Evolutionary conservation across 2,113 vertebrate genomes (phyloP).

Genomic region (Erinaceus europaeus): DNA sequence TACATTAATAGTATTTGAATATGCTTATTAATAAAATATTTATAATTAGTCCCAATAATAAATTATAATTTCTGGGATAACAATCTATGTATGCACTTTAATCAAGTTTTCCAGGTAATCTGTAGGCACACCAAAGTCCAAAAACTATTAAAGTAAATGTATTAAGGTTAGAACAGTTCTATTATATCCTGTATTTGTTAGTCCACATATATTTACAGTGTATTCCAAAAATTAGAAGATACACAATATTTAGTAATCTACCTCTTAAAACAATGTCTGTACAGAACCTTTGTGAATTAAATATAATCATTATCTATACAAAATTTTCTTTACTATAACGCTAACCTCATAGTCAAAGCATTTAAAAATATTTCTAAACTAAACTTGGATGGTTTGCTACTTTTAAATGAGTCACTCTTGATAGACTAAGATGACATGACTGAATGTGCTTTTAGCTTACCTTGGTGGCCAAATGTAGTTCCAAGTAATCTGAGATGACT

Average conservation of each 20-base stretch:
- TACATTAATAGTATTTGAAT: not conserved
- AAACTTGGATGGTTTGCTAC: too few relatives aligned
- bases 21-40: not conserved
- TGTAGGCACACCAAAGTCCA: not conserved
- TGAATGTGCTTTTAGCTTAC: too few relatives aligned
- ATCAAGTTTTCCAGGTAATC: not conserved
- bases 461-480: too few relatives aligned
- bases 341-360: too few relatives aligned
- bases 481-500: too few relatives aligned
- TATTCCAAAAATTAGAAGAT: conserved; percentile 4
- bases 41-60: not conserved
- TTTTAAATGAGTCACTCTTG: too few relatives aligned
- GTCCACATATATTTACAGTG: not conserved
- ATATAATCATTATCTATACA: too few relatives aligned
- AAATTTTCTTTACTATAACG: too few relatives aligned
- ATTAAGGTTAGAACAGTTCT: too few relatives aligned
- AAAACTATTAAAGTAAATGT: not conserved
- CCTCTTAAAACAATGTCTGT: not conserved
- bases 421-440: too few relatives aligned
- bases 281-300: too few relatives aligned
- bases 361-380: too few relatives aligned
- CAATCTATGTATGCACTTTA: not conserved
- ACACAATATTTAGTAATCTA: not conserved
- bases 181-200: not conserved
- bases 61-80: not conserved